Percentiles rank a stretch among this genome's conserved stretches.
phyloP scores from a whole-genome alignment of 2,797 vertebrate genomes.

The Dicrostonyx torquatus region DNA sequence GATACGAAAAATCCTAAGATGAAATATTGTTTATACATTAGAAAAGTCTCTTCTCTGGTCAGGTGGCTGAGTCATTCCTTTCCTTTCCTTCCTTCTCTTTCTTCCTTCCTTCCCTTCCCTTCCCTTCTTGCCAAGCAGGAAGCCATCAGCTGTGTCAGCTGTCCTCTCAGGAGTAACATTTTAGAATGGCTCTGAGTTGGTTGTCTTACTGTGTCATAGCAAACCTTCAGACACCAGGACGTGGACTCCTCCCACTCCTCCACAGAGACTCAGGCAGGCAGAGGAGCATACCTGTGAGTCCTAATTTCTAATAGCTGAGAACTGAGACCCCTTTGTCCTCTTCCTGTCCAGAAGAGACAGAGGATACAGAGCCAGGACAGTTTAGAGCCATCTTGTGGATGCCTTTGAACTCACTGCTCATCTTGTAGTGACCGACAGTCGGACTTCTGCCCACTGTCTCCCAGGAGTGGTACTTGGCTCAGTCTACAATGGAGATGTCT shows the following conservation, averaged over 20 bases:
- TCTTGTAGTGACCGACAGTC: background rate
- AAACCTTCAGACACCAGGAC: background rate
- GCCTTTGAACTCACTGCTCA: background rate
- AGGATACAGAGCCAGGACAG: background rate
- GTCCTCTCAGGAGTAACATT: background rate
- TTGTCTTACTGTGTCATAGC: background rate
- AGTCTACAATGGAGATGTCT: background rate
- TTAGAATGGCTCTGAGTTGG: background rate
- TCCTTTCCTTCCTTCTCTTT: too few species aligned
- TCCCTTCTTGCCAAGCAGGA: background rate
- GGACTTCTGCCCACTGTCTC: background rate
- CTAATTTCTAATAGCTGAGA: background rate
- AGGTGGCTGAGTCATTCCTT: background rate
- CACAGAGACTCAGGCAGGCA: background rate
- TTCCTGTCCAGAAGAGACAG: background rate
- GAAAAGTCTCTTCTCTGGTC: background rate
- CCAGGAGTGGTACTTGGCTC: background rate
- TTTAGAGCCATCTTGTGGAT: background rate
- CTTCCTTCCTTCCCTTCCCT: background rate
- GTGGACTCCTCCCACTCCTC: background rate
- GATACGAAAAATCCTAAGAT: background rate
- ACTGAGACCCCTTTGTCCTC: background rate
- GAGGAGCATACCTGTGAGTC: background rate
- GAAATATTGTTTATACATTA: background rate
- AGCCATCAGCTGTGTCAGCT: background rate